Evolutionary conservation across 1,140 invertebrate genomes (phyloP).

Genomic region (Ceratina japonica): DNA sequence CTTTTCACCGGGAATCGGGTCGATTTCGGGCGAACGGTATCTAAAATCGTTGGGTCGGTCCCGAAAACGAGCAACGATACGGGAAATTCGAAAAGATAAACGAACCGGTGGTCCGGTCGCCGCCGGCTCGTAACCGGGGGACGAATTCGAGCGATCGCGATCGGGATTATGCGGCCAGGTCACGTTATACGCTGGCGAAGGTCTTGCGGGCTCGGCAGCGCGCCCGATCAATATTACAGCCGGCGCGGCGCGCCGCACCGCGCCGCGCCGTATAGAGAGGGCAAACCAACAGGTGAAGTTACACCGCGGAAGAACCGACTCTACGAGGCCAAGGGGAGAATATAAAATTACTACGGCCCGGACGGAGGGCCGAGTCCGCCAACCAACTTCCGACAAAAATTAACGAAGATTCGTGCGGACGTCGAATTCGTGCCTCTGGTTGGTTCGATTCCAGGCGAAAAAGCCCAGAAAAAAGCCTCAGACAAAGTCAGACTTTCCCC

Average conservation of each 20-base stretch:
- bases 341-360: slow-evolving; percentile 57
- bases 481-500: no score
- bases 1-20: no score
- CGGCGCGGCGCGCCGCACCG: slow-evolving; percentile 16
- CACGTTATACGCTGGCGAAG: slow-evolving; percentile 52
- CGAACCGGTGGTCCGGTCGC: slow-evolving; percentile 10
- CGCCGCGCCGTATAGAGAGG: slow-evolving; percentile 31
- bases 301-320: slow-evolving; percentile 42
- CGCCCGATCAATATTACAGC: slow-evolving; percentile 58
- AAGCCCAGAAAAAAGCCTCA: no score
- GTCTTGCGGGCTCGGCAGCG: slow-evolving; percentile 2
- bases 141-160: slow-evolving; percentile 44
- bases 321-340: slow-evolving; percentile 64
- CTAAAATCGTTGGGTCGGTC: background rate
- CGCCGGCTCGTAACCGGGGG: slow-evolving; percentile 19
- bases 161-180: slow-evolving; percentile 53
- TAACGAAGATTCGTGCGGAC: no score
- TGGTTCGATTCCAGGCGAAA: no score
- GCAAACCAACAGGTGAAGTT: slow-evolving; percentile 65
- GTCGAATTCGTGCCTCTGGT: no score
- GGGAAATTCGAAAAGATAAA: slow-evolving; percentile 16
- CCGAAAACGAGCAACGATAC: background rate
- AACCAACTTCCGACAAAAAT: background rate
- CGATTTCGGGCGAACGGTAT: no score
- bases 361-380: slow-evolving; percentile 42